These are phyloP conservation scores for Chiroxiphia lanceolata DNA, from an alignment of 2,797 vertebrate genomes.

Conservation along the genomic window DNA sequence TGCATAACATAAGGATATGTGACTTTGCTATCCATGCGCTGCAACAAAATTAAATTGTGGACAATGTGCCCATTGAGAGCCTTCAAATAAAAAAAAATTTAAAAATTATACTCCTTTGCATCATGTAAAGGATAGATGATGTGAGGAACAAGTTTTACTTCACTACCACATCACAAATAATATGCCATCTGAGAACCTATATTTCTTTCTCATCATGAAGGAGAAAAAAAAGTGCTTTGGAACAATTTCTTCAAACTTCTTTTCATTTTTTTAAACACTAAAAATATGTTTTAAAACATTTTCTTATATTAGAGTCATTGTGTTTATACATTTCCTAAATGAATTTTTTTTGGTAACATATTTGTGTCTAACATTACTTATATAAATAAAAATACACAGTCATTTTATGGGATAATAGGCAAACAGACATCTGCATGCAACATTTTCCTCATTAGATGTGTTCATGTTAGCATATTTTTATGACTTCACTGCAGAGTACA, in stretches of 20 bases:
- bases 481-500: slow-evolving; percentile 64
- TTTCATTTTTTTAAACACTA: slow-evolving; percentile 49
- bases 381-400: slow-evolving; percentile 68
- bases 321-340: slow-evolving; percentile 59
- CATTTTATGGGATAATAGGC: slow-evolving; percentile 68
- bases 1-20: slow-evolving; percentile 57
- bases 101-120: slow-evolving; percentile 52
- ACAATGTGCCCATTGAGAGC: slow-evolving; percentile 50
- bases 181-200: background rate
- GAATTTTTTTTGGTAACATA: slow-evolving; percentile 39
- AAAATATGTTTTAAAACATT: slow-evolving; percentile 53
- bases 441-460: slow-evolving; percentile 69
- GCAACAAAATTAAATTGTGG: slow-evolving; percentile 66
- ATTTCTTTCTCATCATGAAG: slow-evolving; percentile 28
- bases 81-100: slow-evolving; percentile 60
- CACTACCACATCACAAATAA: slow-evolving; percentile 27
- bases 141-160: slow-evolving; percentile 43
- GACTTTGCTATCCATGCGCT: slow-evolving; percentile 44
- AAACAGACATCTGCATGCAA: slow-evolving; percentile 68
- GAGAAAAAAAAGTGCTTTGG: background rate
- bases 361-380: slow-evolving; percentile 49
- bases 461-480: slow-evolving; percentile 67
- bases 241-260: slow-evolving; percentile 1
- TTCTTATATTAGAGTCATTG: slow-evolving; percentile 54
- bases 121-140: slow-evolving; percentile 29